Evolutionary conservation across 2,113 vertebrate genomes (phyloP).

Genomic region (Nesogale talazaci): DNA sequence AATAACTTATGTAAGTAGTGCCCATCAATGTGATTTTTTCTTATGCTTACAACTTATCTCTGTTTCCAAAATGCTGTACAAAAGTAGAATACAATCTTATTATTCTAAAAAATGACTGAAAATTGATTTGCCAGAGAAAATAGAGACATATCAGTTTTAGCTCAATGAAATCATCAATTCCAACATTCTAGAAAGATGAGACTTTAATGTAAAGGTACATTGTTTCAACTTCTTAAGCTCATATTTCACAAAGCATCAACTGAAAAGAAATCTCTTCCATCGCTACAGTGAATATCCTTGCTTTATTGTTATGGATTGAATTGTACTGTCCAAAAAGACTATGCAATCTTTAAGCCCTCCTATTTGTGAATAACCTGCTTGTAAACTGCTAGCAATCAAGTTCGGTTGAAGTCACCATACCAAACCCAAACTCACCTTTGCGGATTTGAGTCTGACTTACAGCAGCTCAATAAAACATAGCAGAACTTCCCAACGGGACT

Average conservation of each 20-base stretch:
- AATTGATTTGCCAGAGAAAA: not conserved
- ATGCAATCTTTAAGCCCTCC: not conserved
- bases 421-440: too few relatives aligned
- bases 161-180: not conserved
- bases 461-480: not conserved
- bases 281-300: not conserved
- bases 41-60: slow-evolving; percentile 38
- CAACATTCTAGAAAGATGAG: not conserved
- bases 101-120: slow-evolving; percentile 37
- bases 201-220: not conserved
- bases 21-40: slow-evolving; percentile 40
- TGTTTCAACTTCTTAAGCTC: not conserved
- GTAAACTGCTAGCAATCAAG: too few relatives aligned
- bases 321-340: not conserved
- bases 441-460: not conserved
- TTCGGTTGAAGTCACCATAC: not conserved
- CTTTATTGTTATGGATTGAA: not conserved
- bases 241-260: not conserved
- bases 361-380: not conserved
- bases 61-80: slow-evolving; percentile 32
- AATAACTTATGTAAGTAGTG: not conserved
- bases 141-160: not conserved
- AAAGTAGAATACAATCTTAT: not conserved
- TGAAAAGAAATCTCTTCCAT: not conserved
- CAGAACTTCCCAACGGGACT: not conserved